Conservation (phyloP, 2,113 vertebrate genomes). For the Microtus oregoni region DNA sequence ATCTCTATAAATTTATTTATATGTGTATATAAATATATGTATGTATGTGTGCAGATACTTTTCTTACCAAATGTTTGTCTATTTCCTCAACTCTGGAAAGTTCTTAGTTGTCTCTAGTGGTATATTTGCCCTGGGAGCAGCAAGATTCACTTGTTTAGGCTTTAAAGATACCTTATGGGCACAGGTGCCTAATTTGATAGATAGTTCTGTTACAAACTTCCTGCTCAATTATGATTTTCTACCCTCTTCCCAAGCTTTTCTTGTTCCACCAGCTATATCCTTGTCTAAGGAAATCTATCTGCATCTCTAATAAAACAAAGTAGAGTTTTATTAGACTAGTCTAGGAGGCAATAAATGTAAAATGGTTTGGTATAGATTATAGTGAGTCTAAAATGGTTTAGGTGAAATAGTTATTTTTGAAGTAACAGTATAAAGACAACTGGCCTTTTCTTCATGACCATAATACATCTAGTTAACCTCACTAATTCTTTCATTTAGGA, state of each 20-base stretch:
- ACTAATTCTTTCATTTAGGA: conserved; percentile 36
- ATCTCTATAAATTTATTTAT: background rate
- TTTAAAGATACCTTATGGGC: conserved; percentile 13
- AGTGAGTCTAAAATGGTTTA: conserved; percentile 20
- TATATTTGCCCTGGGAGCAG: conserved; percentile 43
- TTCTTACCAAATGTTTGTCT: conserved; percentile 28
- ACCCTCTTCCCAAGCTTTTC: background rate
- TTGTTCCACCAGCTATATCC: background rate
- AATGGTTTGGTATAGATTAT: background rate
- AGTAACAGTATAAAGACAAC: background rate
- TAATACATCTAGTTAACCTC: conserved; percentile 35
- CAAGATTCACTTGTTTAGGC: conserved; percentile 43
- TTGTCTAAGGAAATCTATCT: conserved; percentile 36
- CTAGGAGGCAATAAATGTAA: conserved; percentile 29
- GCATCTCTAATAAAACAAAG: conserved; percentile 44
- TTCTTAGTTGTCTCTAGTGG: background rate
- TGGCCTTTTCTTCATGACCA: conserved; percentile 31
- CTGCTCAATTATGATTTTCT: conserved; percentile 28
- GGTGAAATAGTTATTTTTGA: conserved; percentile 57
- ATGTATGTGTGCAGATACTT: background rate
- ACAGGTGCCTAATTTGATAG: conserved; percentile 8
- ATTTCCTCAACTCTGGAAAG: background rate
- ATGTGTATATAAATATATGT: background rate
- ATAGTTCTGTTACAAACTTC: conserved; percentile 31
- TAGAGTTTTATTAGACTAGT: background rate